Evolutionary conservation across 2,888 invertebrate species (phyloP), one percentile per base, ranked within the genome.

Genomic region (Drosophila recens): DNA sequence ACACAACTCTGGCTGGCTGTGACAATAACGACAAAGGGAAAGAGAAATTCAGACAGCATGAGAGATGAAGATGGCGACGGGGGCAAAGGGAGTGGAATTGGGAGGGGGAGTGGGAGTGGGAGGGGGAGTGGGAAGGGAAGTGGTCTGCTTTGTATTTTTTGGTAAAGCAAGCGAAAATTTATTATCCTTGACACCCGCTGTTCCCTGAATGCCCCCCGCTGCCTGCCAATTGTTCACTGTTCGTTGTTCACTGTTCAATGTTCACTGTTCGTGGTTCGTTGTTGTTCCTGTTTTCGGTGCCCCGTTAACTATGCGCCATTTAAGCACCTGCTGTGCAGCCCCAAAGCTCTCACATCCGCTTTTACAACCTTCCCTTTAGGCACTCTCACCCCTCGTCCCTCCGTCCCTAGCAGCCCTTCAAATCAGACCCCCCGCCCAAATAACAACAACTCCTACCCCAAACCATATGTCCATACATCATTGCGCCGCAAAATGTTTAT

Each of bases 291-390:
- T 23, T 23, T 23, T 23, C 23, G 73, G 67, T 80, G 63, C 15
- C 58, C 79, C 88, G 77, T 87, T 82, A 85, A 88, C 88, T 88
- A 88, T 86, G 83, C 87, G 75, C 78, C 86, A 86, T 88, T 83
- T 84, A 84, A 88, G 86, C 83, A 84, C 83, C 83, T 84, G 83
- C 83, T 84, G 83, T 73, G 83, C 72, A 53, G 76, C 64, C 63
- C 64, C 68, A 73, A 70, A 79, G 69, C 80, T 79, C 80, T 77
- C 75, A 61, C 76, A 67, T 70, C 76, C 79, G 70, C 30, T 36
- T 17, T 40, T 15, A n/a, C 45, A 13, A 30, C 48, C 17, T 3
- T 2, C 46, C 5, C 6, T 3, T 13, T 13, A 11, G 11, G 1
- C 20, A 1, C 43, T 17, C 38, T 2, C 17, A 10, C 20, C 20